Conservation (phyloP, 2,113 vertebrate species). For the Lutjanus erythropterus region DNA sequence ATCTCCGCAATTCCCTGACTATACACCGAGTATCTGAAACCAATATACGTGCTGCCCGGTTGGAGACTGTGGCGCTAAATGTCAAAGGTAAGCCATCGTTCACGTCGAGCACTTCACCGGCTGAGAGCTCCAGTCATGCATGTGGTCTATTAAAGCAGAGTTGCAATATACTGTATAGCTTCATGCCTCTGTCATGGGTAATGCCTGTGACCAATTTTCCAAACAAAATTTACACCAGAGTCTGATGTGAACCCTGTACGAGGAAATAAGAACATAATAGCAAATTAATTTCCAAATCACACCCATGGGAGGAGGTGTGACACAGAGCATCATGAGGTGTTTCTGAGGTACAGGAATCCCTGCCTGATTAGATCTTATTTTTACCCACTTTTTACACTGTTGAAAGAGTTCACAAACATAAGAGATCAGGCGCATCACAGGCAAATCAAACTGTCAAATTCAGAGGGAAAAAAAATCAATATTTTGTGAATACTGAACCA, state of each 20-base stretch:
- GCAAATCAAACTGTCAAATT: neutral
- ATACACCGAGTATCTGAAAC: slow-evolving; percentile 33
- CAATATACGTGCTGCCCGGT: slow-evolving; percentile 9
- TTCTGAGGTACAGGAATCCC: neutral
- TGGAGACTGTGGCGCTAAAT: slow-evolving; percentile 61
- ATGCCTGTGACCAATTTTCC: slow-evolving; percentile 32
- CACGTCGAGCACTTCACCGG: slow-evolving; percentile 43
- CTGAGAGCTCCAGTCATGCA: slow-evolving; percentile 58
- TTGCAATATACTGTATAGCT: slow-evolving; percentile 26
- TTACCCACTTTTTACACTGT: neutral
- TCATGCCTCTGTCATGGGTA: slow-evolving; percentile 28
- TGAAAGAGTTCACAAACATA: neutral
- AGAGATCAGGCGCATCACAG: neutral
- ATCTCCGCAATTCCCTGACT: slow-evolving; percentile 49
- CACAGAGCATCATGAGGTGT: neutral
- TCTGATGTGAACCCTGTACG: slow-evolving; percentile 6
- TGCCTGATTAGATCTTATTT: neutral
- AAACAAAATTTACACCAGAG: slow-evolving; percentile 31
- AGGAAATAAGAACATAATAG: slow-evolving; percentile 35
- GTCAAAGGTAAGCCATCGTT: slow-evolving; percentile 57
- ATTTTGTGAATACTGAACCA: neutral
- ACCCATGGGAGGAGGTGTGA: slow-evolving; percentile 2
- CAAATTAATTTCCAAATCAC: slow-evolving; percentile 20
- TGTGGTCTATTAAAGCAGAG: slow-evolving; percentile 59
- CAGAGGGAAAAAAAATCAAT: neutral